These are phyloP conservation scores for Rhadina sibilatrix DNA, from an alignment of 2,113 vertebrate genomes.

Conservation along the genomic window DNA sequence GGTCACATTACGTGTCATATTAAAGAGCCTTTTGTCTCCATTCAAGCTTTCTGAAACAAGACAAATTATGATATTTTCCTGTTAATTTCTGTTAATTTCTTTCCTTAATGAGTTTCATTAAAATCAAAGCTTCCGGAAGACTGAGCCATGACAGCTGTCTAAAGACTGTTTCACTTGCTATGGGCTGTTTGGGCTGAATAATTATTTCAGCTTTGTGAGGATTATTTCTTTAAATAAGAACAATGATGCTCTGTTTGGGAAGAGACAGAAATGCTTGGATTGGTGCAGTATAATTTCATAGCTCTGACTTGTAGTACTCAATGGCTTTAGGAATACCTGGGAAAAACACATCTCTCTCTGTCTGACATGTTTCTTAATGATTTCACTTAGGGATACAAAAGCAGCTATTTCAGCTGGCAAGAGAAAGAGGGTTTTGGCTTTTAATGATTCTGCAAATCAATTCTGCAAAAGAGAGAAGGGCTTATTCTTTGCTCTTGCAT, in stretches of 20 bases:
- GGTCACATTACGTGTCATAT: constrained; percentile 65
- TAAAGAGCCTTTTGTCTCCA: constrained; percentile 75
- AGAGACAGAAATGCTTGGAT: constrained; percentile 47
- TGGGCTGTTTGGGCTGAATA: constrained; percentile 74
- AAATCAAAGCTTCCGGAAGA: constrained; percentile 77
- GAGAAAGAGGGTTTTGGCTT: constrained; percentile 5
- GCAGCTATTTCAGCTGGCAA: constrained; percentile 24
- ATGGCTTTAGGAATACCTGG: constrained; percentile 64
- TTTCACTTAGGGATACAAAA: constrained; percentile 30
- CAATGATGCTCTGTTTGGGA: constrained; percentile 58
- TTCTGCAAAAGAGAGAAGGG: not conserved
- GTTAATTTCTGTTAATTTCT: constrained; percentile 80
- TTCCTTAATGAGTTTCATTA: constrained; percentile 79
- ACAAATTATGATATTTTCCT: constrained; percentile 79
- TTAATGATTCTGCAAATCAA: constrained; percentile 26
- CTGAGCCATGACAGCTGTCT: constrained; percentile 77
- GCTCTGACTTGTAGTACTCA: constrained; percentile 25
- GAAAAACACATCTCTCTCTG: constrained; percentile 53
- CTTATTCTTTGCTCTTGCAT: not conserved
- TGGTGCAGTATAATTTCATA: not conserved
- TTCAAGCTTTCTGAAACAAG: constrained; percentile 76
- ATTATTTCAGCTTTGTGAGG: constrained; percentile 71
- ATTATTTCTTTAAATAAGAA: constrained; percentile 72
- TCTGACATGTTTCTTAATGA: not conserved
- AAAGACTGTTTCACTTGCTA: constrained; percentile 72